These are phyloP conservation scores for Brenthis hecate DNA, from an alignment of 2,888 invertebrate genomes.

Conservation along the genomic window DNA sequence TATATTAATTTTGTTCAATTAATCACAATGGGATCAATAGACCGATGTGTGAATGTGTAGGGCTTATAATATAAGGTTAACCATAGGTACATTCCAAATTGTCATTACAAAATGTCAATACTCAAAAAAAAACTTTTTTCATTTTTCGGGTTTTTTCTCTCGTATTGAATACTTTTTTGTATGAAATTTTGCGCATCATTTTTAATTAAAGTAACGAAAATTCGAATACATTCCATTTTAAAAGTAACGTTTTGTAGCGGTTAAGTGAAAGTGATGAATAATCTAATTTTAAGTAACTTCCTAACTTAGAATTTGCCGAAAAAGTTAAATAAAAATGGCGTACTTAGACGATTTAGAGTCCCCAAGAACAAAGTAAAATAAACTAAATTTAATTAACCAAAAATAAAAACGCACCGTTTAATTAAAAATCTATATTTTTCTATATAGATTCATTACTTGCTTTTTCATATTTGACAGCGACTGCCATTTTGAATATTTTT, in stretches of 20 bases:
- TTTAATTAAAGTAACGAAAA: neutral
- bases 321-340: slow-evolving; percentile 8
- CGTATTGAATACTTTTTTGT: neutral
- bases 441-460: too few species aligned
- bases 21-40: too few species aligned
- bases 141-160: neutral
- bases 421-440: too few species aligned
- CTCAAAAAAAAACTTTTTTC: neutral
- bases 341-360: too few species aligned
- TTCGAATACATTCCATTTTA: neutral
- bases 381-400: too few species aligned
- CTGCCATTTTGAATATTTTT: slow-evolving; percentile 2
- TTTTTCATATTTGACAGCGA: too few species aligned
- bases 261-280: slow-evolving; percentile 54
- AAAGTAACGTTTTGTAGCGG: slow-evolving; percentile 8
- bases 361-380: too few species aligned
- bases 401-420: too few species aligned
- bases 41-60: too few species aligned
- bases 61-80: slow-evolving; percentile 1
- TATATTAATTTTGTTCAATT: slow-evolving; percentile 30
- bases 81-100: slow-evolving; percentile 17
- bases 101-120: slow-evolving; percentile 11
- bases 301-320: slow-evolving; percentile 47
- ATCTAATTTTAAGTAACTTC: slow-evolving; percentile 55
- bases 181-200: neutral